Evolutionary conservation across 2,888 invertebrate genomes (phyloP).

Genomic region (Synanthedon formicaeformis): DNA sequence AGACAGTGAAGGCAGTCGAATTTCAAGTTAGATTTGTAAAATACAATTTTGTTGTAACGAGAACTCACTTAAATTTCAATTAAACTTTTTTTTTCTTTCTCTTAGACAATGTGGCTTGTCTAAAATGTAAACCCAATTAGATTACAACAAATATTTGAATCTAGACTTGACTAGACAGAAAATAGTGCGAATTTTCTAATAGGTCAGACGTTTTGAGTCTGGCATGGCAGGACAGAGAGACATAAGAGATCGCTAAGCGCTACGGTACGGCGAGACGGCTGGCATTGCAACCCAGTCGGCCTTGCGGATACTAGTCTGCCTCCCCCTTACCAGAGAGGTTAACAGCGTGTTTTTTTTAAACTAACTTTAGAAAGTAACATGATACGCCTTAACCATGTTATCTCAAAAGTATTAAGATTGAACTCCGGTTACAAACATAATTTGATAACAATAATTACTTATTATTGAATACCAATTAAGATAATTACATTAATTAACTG

Average conservation of each 20-base stretch:
- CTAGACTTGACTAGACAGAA: background rate
- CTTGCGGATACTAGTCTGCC: constrained; percentile 52
- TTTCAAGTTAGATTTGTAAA: too few relatives aligned
- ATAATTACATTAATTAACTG: too few relatives aligned
- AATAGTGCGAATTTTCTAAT: constrained; percentile 1
- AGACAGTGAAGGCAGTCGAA: too few relatives aligned
- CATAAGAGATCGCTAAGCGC: constrained; percentile 10
- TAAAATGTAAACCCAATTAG: too few relatives aligned
- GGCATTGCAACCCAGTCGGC: constrained; percentile 40
- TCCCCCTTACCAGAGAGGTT: constrained; percentile 64
- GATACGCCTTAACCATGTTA: constrained; percentile 30
- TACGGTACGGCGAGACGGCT: background rate
- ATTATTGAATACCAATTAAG: too few relatives aligned
- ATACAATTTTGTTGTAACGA: too few relatives aligned
- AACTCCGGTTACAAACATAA: constrained; percentile 1
- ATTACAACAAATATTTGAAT: too few relatives aligned
- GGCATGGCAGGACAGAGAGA: constrained; percentile 11
- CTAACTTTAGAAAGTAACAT: constrained; percentile 67
- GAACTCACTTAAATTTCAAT: too few relatives aligned
- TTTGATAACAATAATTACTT: too few relatives aligned
- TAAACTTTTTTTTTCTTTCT: too few relatives aligned
- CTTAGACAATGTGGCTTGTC: too few relatives aligned
- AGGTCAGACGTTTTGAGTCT: constrained; percentile 5
- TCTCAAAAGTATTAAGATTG: constrained; percentile 21
- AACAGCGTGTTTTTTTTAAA: constrained; percentile 51